Conservation (phyloP, 2,888 invertebrate genomes). For the Sympetrum striolatum region DNA sequence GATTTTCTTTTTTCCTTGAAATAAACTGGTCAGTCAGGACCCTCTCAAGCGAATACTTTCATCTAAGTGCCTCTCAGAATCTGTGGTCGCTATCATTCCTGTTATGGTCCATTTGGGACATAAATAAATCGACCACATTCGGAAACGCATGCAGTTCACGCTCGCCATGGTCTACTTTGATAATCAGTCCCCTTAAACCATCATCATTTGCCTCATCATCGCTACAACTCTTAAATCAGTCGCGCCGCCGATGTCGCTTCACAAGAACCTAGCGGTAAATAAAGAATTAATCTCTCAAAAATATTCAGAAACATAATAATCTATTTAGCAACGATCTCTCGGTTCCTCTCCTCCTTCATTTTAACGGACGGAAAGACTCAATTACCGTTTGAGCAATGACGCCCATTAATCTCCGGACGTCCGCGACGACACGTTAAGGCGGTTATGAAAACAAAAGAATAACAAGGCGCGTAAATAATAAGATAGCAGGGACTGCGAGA, state of each 20-base stretch:
- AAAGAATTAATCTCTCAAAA: not conserved
- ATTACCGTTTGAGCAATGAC: slow-evolving; percentile 35
- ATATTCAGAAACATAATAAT: not conserved
- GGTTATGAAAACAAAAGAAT: slow-evolving; percentile 34
- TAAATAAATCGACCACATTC: not conserved
- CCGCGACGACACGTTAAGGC: slow-evolving; percentile 37
- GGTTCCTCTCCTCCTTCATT: not conserved
- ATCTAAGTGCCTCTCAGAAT: too few relatives aligned
- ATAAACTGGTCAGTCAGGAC: too few relatives aligned
- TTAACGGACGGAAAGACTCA: slow-evolving; percentile 25
- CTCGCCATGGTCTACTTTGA: not conserved
- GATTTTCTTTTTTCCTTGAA: too few relatives aligned
- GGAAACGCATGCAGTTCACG: not conserved
- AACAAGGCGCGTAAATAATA: slow-evolving; percentile 32
- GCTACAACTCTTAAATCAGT: not conserved
- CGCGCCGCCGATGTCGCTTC: not conserved
- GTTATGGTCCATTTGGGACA: not conserved
- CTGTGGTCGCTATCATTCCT: not conserved
- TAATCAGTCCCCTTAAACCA: not conserved
- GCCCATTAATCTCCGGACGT: slow-evolving; percentile 27
- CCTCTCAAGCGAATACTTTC: too few relatives aligned
- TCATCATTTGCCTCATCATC: not conserved
- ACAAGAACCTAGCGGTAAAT: not conserved
- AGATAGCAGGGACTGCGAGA: not conserved
- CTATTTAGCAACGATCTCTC: not conserved